Conservation (phyloP, 1,140 invertebrate genomes). For the Diachasma alloeum region DNA sequence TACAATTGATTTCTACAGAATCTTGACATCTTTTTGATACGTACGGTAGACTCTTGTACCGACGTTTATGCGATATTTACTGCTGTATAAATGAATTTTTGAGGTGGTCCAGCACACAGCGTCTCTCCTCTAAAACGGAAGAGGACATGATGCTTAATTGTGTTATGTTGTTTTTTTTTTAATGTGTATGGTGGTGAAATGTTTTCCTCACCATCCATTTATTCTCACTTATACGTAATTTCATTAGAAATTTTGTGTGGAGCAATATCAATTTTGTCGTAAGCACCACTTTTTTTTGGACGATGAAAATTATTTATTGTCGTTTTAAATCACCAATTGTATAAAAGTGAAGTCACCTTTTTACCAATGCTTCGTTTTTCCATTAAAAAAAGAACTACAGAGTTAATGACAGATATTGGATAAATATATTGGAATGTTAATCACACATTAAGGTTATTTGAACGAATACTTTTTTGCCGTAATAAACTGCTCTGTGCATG, state of each 20-base stretch:
- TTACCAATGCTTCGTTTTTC: conserved; percentile 21
- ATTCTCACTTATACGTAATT: not conserved
- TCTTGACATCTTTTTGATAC: conserved; percentile 8
- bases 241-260: conserved; percentile 2
- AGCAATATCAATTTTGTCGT: conserved; percentile 13
- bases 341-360: not conserved
- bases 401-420: conserved; percentile 1
- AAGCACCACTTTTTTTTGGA: not conserved
- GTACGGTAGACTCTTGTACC: not conserved
- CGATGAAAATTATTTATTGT: not conserved
- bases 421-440: conserved; percentile 32
- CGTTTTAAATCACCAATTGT: not conserved
- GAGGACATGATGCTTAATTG: not conserved
- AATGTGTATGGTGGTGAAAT: not conserved
- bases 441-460: conserved; percentile 23
- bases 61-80: not conserved
- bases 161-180: not conserved
- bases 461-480: conserved; percentile 32
- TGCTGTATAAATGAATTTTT: not conserved
- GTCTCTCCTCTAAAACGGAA: not conserved
- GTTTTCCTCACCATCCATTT: not conserved
- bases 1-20: conserved; percentile 44
- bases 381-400: not conserved
- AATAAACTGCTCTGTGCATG: conserved; percentile 50
- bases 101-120: not conserved